A percentile compares a stretch with the other conserved stretches of the same genome.
Evolutionary conservation across 2,113 vertebrate genomes (phyloP).

Genomic region (Triplophysa rosa): DNA sequence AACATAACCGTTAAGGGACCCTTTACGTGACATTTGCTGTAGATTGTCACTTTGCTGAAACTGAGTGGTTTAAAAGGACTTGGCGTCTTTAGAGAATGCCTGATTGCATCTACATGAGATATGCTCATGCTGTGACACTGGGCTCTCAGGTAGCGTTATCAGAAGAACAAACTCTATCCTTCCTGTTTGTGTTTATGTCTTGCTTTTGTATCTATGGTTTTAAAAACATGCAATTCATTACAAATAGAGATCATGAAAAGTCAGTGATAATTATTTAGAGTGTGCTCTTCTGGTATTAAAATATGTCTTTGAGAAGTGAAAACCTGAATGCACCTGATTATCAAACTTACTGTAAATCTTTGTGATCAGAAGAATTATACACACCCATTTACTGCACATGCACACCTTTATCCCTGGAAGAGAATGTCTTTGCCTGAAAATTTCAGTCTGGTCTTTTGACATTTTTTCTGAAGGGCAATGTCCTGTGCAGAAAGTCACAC

Average conservation of each 20-base stretch:
- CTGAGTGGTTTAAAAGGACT: background rate
- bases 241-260: background rate
- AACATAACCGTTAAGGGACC: background rate
- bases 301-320: background rate
- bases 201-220: conserved; percentile 21
- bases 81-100: conserved; percentile 26
- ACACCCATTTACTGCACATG: background rate
- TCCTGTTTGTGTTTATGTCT: conserved; percentile 37
- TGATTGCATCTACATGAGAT: conserved; percentile 35
- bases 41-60: background rate
- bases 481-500: conserved; percentile 18
- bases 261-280: background rate
- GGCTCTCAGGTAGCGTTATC: conserved; percentile 33
- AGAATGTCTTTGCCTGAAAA: background rate
- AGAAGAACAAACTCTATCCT: conserved; percentile 31
- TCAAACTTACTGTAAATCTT: background rate
- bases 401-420: conserved; percentile 2
- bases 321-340: background rate
- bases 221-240: conserved; percentile 35
- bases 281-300: background rate
- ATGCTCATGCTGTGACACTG: conserved; percentile 14
- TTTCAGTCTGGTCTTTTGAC: conserved; percentile 39
- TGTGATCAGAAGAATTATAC: background rate
- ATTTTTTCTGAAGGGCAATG: conserved; percentile 11
- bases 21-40: background rate